Evolutionary conservation across 2,797 vertebrate species (phyloP).

Genomic region (Spondyliosoma cantharus): DNA sequence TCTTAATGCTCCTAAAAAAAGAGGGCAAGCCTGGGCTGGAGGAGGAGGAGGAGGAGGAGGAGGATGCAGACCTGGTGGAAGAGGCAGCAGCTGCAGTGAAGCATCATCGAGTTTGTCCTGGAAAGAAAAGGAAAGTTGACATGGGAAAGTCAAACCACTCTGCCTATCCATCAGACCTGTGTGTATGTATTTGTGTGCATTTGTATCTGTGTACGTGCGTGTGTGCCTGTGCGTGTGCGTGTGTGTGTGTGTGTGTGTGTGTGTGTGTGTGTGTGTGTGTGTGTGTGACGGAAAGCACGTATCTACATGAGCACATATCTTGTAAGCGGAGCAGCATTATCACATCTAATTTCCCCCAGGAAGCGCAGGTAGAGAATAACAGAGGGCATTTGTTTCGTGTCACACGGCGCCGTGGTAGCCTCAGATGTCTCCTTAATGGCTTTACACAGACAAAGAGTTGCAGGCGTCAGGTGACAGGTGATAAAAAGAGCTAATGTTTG

Average conservation of each 20-base stretch:
- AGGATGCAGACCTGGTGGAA: constrained; percentile 16
- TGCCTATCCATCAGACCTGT: constrained; percentile 61
- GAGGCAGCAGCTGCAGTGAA: constrained; percentile 37
- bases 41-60: constrained; percentile 10
- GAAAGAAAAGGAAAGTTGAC: constrained; percentile 51
- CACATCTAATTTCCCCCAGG: constrained; percentile 67
- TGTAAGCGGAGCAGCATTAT: constrained; percentile 79
- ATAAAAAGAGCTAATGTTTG: constrained; percentile 68
- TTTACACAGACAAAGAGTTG: constrained; percentile 58
- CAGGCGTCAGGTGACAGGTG: constrained; percentile 72
- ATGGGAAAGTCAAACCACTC: constrained; percentile 40
- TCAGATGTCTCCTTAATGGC: constrained; percentile 66
- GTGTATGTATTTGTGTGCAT: neutral
- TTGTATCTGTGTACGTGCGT: neutral
- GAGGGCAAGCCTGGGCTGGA: constrained; percentile 59
- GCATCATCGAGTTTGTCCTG: constrained; percentile 12
- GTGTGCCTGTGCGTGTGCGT: neutral
- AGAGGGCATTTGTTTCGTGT: constrained; percentile 73
- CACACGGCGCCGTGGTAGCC: constrained; percentile 56
- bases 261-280: neutral
- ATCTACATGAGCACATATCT: constrained; percentile 32
- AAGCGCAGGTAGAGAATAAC: constrained; percentile 69
- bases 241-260: too few relatives aligned
- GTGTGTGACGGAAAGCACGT: constrained; percentile 1
- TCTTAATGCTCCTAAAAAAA: constrained; percentile 54